Base-by-base conservation (phyloP, 2,113 vertebrate species). In the Microcebus murinus region DNA sequence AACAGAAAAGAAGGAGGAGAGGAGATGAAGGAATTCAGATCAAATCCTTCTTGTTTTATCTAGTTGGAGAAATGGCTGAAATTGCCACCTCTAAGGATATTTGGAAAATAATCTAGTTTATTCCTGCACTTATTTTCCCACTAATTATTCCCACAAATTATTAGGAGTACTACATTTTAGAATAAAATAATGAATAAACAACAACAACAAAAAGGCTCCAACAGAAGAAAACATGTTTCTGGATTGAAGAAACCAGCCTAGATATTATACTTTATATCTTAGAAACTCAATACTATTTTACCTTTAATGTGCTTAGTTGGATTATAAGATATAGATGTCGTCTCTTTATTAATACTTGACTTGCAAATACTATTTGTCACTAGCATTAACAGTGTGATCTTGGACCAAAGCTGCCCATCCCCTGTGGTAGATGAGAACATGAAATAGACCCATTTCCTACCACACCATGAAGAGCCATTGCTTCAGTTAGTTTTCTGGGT, bases 401-500 rank as follows among this genome's bases (percentile, higher is more conserved):
- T 85, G 81, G 23, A n/a, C 59, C 48, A 92, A 34, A 79, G 76
- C 71, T 80, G 25, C 34, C 42, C 2, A 23, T 20, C 48, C 61
- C 87, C 9, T 34, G 31, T 65, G 27, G 15, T 61, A 59, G n/a
- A 17, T 4, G 23, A 42, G 29, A 48, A 14, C 87, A 67, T 7
- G 27, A 42, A 25, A 27, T 31, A 23, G 20, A 36, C n/a, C 42
- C 39, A n/a, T 61, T 91, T 76, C 45, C 68, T 71, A 6, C 27
- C 42, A 42, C 3, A 4, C 27, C 20, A 3, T 31, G 27, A 73
- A 71, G 79, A 81, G 21, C 87, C 48, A 4, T 89, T 48, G 36
- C 42, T 52, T 86, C 57, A 36, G 59, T 79, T 70, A 86, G 52
- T 93, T 95, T 96, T 77, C 79, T 80, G 65, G 85, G 45, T 68